Percentiles rank a stretch among this genome's conserved stretches.
Evolutionary conservation across 2,888 invertebrate species (phyloP).

Genomic region (Exocentrus adspersus): DNA sequence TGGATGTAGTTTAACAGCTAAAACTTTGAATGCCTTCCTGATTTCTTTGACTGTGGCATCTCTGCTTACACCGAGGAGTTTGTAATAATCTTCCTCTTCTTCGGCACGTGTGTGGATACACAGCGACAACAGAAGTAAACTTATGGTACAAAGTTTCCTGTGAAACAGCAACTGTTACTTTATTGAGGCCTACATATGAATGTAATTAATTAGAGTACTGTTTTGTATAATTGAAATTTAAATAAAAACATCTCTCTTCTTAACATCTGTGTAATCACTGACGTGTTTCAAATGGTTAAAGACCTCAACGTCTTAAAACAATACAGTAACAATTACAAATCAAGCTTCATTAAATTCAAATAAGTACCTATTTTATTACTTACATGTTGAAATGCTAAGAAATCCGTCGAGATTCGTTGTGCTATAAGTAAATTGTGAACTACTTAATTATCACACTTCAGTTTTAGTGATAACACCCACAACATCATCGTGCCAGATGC

Average conservation of each 20-base stretch:
- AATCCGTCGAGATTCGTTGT: neutral
- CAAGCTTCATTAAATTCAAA: too few species aligned
- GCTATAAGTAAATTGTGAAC: too few species aligned
- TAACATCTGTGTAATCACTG: neutral
- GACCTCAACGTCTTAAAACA: neutral
- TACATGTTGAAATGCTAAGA: slow-evolving; percentile 2
- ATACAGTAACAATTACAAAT: neutral
- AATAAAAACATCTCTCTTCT: neutral
- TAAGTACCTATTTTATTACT: neutral
- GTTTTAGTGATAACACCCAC: slow-evolving; percentile 21
- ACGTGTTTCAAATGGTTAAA: slow-evolving; percentile 3
- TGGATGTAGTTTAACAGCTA: slow-evolving; percentile 77
- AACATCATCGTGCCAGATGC: neutral
- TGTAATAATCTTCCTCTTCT: slow-evolving; percentile 53
- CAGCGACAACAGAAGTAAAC: neutral
- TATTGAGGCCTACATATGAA: too few species aligned
- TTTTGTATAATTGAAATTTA: neutral
- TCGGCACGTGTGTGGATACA: neutral
- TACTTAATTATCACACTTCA: too few species aligned
- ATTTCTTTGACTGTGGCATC: slow-evolving; percentile 76
- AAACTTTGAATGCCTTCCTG: slow-evolving; percentile 76
- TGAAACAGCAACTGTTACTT: too few species aligned
- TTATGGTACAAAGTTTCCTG: slow-evolving; percentile 2
- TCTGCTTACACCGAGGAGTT: slow-evolving; percentile 66
- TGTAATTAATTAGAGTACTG: neutral